Conservation (phyloP, 2,888 invertebrate genomes). For the Digitonthophagus gazella region DNA sequence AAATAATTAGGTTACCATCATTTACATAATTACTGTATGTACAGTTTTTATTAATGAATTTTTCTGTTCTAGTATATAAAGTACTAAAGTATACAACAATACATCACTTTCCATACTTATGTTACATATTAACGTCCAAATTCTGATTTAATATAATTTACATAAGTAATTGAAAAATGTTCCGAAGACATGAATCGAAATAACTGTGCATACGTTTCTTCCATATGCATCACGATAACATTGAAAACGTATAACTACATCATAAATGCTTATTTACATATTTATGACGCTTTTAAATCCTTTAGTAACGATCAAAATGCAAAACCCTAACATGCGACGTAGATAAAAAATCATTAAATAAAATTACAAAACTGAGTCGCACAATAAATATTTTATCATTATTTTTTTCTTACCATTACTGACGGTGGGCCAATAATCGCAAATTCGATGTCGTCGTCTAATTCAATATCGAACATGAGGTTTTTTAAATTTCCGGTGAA, state of each 20-base stretch:
- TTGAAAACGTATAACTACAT: neutral
- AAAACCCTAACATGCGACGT: neutral
- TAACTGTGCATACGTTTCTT: too few relatives aligned
- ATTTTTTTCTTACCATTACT: slow-evolving; percentile 53
- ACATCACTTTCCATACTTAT: too few relatives aligned
- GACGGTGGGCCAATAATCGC: slow-evolving; percentile 64
- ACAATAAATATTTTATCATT: too few relatives aligned
- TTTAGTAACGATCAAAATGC: neutral
- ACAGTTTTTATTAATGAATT: too few relatives aligned
- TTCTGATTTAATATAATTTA: too few relatives aligned
- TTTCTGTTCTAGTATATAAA: too few relatives aligned
- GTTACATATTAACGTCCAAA: too few relatives aligned
- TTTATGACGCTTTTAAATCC: slow-evolving; percentile 13
- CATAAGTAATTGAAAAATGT: neutral
- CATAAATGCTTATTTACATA: slow-evolving; percentile 2
- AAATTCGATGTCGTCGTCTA: slow-evolving; percentile 66
- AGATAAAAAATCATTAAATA: neutral
- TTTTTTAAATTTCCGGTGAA: neutral
- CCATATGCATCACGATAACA: too few relatives aligned
- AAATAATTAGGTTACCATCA: too few relatives aligned
- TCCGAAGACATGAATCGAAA: too few relatives aligned
- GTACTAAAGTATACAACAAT: too few relatives aligned
- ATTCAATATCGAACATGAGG: slow-evolving; percentile 45
- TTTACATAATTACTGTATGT: too few relatives aligned
- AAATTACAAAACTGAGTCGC: neutral